These are phyloP conservation scores for Siniperca undulata DNA, from an alignment of 2,797 vertebrate genomes.

Conservation along the genomic window DNA sequence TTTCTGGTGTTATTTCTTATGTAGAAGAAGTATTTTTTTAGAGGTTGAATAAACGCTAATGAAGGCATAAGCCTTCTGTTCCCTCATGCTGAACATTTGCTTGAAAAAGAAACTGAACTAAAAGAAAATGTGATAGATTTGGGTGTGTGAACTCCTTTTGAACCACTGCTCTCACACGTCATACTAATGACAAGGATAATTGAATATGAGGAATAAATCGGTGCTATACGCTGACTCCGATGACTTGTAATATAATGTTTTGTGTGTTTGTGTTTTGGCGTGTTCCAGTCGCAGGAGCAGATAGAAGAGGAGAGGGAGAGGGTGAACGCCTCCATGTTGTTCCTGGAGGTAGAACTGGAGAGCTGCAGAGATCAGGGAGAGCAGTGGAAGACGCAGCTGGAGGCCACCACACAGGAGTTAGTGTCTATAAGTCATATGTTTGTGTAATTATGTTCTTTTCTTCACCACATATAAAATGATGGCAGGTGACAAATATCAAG, in stretches of 20 bases:
- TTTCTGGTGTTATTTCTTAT: conserved; percentile 24
- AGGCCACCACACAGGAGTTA: conserved; percentile 89
- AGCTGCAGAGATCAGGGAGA: conserved; percentile 85
- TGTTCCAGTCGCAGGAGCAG: conserved; percentile 88
- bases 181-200: conserved; percentile 4
- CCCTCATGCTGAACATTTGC: neutral
- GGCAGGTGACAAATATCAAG: neutral
- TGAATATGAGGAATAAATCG: neutral
- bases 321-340: conserved; percentile 87
- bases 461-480: neutral
- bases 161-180: neutral
- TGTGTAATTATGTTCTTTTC: neutral
- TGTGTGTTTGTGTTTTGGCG: neutral
- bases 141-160: neutral
- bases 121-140: conserved; percentile 29
- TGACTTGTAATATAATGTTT: neutral
- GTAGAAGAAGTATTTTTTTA: conserved; percentile 1
- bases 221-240: neutral
- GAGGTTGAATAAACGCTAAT: conserved; percentile 19
- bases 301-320: conserved; percentile 92
- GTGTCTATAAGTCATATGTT: conserved; percentile 44
- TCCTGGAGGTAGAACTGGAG: conserved; percentile 90
- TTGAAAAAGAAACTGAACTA: conserved; percentile 2
- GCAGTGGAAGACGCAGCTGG: conserved; percentile 90
- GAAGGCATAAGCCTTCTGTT: conserved; percentile 9